A percentile compares a stretch with the other conserved stretches of the same genome.
Conservation (phyloP, 2,113 vertebrate species). For the Callopanchax toddi region DNA sequence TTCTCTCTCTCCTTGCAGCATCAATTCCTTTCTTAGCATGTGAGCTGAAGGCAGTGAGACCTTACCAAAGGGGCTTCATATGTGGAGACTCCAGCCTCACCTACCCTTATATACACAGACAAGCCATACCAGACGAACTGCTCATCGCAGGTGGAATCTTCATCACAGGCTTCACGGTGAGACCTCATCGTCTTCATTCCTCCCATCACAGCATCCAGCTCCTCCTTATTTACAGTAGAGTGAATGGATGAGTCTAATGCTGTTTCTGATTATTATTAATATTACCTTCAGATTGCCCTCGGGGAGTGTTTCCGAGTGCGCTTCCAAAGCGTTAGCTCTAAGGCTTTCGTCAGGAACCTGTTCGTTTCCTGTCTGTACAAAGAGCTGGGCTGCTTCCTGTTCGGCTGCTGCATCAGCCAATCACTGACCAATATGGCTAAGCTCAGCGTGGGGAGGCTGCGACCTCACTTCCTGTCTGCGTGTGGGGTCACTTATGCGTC, state of each 20-base stretch:
- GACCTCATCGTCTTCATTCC: conserved; percentile 17
- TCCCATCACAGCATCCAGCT: background rate
- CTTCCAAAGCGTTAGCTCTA: conserved; percentile 39
- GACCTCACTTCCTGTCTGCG: conserved; percentile 78
- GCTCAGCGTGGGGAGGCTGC: conserved; percentile 73
- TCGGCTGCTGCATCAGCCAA: conserved; percentile 77
- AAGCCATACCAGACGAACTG: conserved; percentile 72
- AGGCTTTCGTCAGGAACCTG: conserved; percentile 61
- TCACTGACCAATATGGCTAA: conserved; percentile 80
- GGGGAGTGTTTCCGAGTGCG: conserved; percentile 72
- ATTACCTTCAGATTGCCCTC: conserved; percentile 64
- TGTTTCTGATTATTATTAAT: background rate
- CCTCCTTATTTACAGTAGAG: background rate
- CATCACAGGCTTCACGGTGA: conserved; percentile 76
- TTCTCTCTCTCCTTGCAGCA: conserved; percentile 54
- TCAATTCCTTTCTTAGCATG: conserved; percentile 81
- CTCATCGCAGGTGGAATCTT: conserved; percentile 79
- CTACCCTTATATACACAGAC: conserved; percentile 67
- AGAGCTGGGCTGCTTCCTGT: conserved; percentile 83
- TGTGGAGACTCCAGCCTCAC: conserved; percentile 80
- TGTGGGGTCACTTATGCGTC: conserved; percentile 68
- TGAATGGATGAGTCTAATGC: background rate
- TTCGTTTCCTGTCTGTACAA: conserved; percentile 77
- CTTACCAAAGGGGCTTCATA: conserved; percentile 79
- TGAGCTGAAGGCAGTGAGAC: conserved; percentile 76